Evolutionary conservation across 2,113 vertebrate species (phyloP).

Genomic region (Ranitomeya imitator): DNA sequence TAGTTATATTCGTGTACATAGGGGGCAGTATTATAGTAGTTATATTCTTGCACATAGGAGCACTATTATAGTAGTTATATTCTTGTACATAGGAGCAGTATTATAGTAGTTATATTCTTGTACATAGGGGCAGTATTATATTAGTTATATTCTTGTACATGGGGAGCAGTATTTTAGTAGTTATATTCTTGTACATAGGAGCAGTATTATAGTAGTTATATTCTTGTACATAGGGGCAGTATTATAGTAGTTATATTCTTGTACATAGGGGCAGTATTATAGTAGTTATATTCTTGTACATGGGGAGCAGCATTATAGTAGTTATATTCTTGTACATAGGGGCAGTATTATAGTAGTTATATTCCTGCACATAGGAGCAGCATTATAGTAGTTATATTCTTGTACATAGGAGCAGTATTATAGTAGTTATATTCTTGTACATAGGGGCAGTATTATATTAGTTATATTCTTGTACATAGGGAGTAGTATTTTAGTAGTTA

Average conservation of each 20-base stretch:
- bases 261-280: not conserved
- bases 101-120: slow-evolving; percentile 8
- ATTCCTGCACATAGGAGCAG: too few relatives aligned
- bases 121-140: slow-evolving; percentile 2
- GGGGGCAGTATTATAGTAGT: not conserved
- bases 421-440: too few relatives aligned
- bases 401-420: too few relatives aligned
- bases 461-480: not conserved
- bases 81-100: not conserved
- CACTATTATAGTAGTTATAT: not conserved
- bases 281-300: not conserved
- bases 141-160: slow-evolving; percentile 6
- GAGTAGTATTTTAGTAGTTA: slow-evolving; percentile 3
- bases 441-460: too few relatives aligned
- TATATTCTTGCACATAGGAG: slow-evolving; percentile 1
- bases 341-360: not conserved
- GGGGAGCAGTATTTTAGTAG: not conserved
- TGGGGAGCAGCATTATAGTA: not conserved
- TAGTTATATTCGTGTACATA: not conserved
- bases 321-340: slow-evolving; percentile 9
- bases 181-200: slow-evolving; percentile 1
- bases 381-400: too few relatives aligned
- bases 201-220: slow-evolving; percentile 13
- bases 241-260: slow-evolving; percentile 16
- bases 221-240: not conserved